Conservation (phyloP, 2,797 vertebrate species). For the Urophycis tenuis region DNA sequence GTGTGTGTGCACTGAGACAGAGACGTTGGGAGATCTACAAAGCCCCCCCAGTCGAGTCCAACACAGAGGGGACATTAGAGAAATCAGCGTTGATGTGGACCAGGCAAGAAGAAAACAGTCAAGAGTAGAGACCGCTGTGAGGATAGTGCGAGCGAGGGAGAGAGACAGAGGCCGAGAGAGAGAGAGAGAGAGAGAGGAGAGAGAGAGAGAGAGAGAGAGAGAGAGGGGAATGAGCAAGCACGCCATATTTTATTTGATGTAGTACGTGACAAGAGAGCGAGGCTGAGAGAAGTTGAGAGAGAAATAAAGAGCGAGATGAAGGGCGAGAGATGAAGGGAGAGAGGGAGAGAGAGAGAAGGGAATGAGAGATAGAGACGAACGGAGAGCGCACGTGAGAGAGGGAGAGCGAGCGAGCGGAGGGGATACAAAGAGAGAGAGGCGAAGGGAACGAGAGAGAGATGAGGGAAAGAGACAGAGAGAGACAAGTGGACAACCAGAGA, state of each 20-base stretch:
- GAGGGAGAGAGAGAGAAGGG: no score
- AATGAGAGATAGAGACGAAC: conserved; percentile 8
- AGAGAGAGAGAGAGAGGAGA: not conserved
- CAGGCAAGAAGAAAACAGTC: not conserved
- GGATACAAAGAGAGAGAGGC: not conserved
- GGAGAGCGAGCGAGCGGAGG: conserved; percentile 11
- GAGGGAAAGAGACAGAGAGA: not conserved
- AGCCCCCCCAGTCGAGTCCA: not conserved
- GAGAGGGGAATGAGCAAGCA: conserved; percentile 41
- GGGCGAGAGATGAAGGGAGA: conserved; percentile 1
- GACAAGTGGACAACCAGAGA: conserved; percentile 3
- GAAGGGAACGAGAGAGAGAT: conserved; percentile 12
- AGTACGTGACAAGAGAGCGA: conserved; percentile 60
- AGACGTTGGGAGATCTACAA: not conserved
- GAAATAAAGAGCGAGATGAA: conserved; percentile 12
- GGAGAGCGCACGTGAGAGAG: conserved; percentile 2
- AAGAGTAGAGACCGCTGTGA: not conserved
- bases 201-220: not conserved
- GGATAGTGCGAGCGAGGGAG: not conserved
- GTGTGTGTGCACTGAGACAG: not conserved
- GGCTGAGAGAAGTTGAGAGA: conserved; percentile 41
- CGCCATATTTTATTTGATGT: conserved; percentile 71
- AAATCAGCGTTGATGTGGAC: not conserved
- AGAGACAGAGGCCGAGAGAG: no score
- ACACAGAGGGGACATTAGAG: conserved; percentile 2